These are phyloP conservation scores for Himantopus leucocephalus DNA, from an alignment of 2,113 vertebrate genomes.

Conservation along the genomic window DNA sequence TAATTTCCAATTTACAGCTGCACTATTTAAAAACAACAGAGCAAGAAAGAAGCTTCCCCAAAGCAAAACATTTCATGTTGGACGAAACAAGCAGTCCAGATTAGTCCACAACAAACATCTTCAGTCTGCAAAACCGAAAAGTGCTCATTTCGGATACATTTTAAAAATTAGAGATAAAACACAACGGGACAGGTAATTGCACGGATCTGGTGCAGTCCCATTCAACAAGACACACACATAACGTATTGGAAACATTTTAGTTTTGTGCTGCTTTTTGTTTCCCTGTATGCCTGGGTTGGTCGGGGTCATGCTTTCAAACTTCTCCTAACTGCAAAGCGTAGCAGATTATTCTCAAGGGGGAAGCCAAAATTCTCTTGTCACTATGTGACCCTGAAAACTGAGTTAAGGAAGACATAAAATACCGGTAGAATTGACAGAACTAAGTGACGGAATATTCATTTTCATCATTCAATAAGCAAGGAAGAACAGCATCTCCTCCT, in stretches of 20 bases:
- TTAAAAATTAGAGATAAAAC: background rate
- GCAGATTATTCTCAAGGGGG: background rate
- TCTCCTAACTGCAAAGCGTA: background rate
- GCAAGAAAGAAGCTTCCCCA: background rate
- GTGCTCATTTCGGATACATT: background rate
- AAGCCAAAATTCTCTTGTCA: background rate
- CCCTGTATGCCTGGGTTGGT: background rate
- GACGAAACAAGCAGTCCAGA: accelerated
- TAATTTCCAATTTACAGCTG: background rate
- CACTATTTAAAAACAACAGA: background rate
- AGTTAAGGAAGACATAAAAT: background rate
- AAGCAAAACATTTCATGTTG: background rate
- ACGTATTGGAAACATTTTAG: background rate
- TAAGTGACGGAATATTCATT: background rate
- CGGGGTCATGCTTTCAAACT: background rate
- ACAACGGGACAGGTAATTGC: background rate
- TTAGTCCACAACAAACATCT: background rate
- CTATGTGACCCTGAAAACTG: background rate
- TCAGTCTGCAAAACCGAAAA: background rate
- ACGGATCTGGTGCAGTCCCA: background rate
- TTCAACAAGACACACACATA: background rate
- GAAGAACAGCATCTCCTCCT: conserved; percentile 10
- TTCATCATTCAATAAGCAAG: background rate
- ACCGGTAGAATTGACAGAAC: background rate
- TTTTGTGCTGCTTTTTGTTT: background rate